phyloP scores from a whole-genome alignment of 2,888 invertebrate species.

The Liodrosophila aerea region DNA sequence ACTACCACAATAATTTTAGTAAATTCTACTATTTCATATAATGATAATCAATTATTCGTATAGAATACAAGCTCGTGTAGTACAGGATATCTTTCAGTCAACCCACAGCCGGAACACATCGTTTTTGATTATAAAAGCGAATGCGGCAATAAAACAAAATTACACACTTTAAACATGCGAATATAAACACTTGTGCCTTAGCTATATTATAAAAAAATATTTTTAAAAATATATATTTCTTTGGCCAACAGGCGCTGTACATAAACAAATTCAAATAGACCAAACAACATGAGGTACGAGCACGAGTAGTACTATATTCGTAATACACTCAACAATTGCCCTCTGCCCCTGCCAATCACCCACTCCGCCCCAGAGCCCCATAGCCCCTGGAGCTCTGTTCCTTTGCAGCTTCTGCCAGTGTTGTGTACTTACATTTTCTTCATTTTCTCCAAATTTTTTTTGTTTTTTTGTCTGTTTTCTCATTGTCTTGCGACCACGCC shows the following conservation, averaged over 20 bases:
- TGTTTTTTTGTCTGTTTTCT: not conserved
- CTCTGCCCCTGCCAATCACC: not conserved
- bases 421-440: conserved; percentile 36
- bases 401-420: conserved; percentile 8
- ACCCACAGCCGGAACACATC: not conserved
- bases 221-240: not conserved
- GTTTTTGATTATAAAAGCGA: not conserved
- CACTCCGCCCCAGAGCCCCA: not conserved
- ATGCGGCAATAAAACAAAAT: not conserved
- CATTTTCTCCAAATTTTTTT: not conserved
- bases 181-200: not conserved
- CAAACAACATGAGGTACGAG: not conserved
- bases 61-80: too few relatives aligned
- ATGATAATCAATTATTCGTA: too few relatives aligned
- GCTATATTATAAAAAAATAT: conserved; percentile 7
- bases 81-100: not conserved
- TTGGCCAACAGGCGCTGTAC: not conserved
- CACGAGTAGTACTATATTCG: not conserved
- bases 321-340: conserved; percentile 15
- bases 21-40: too few relatives aligned
- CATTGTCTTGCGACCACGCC: conserved; percentile 61
- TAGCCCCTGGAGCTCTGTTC: not conserved
- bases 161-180: not conserved
- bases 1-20: too few relatives aligned
- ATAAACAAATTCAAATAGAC: conserved; percentile 24